Base-by-base conservation (phyloP, 2,888 invertebrate species). In the Trypoxylon attenuatum region DNA sequence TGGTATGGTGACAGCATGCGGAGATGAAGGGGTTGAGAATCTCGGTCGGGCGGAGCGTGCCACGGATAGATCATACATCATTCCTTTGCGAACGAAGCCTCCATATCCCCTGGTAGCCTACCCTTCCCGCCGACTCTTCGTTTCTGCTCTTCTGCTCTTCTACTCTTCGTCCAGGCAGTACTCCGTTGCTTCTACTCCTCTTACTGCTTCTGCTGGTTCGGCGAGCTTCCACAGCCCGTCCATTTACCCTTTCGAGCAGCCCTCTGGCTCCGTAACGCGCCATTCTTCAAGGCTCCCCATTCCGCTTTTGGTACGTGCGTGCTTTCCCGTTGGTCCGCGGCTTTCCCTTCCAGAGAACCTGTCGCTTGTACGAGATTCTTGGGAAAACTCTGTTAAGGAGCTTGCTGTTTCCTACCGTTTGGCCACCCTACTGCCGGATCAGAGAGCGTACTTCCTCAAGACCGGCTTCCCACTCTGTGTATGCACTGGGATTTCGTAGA, bases 41-140 rank as follows among this genome's bases (percentile, higher is more conserved):
- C 78, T 80, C 75, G 75, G 64, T 65, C 43, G 69, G 69, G 66
- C 67, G 70, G 62, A 78, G 70, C 76, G 69, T 78, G 76, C 66
- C 82, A 79, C 78, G 77, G 76, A 79, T 75, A 69, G 78, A 83
- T 82, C 81, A 76, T 81, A 81, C 81, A 81, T 82, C 83, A 84
- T 81, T 78, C 70, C 80, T 76, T 73, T 74, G 69, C 76, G 72
- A 78, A 79, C 74, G 76, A 64, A 76, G 70, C 77, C 65, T 73
- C 70, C 69, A 55, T 70, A 64, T 72, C 71, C 72, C 74, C 69
- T 63, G 27, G n/a, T n/a, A n/a, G 29, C 66, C 69, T 71, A 67
- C 61, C 68, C 66, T 63, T 47, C 46, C 56, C 10, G 22, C 29
- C 19, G 33, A 42, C 33, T 18, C 41, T 5, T 27, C 16, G 22